Conservation (phyloP, 2,888 invertebrate species). For the Homarus gammarus region DNA sequence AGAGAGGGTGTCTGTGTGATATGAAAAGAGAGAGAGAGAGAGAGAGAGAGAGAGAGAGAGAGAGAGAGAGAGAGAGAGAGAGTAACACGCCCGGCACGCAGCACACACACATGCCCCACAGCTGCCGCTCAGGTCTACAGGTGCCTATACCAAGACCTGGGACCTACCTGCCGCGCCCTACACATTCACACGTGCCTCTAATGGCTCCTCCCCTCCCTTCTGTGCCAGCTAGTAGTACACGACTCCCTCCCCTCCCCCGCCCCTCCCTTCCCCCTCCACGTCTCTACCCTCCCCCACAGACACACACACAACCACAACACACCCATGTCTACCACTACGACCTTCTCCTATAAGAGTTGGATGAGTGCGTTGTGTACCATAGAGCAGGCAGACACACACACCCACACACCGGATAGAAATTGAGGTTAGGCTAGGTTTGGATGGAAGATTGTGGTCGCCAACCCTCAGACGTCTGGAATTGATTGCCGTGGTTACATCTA, state of each 20-base stretch:
- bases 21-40: not conserved
- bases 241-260: not conserved
- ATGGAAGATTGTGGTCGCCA: too few species aligned
- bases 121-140: not conserved
- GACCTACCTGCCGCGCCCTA: too few species aligned
- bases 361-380: too few species aligned
- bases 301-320: not conserved
- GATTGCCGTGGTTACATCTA: too few species aligned
- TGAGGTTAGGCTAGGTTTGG: too few species aligned
- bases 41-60: not conserved
- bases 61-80: not conserved
- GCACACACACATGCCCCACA: not conserved
- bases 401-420: too few species aligned
- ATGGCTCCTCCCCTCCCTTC: too few species aligned
- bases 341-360: too few species aligned
- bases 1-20: not conserved
- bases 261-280: too few species aligned
- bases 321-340: not conserved
- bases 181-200: not conserved
- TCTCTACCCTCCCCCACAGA: too few species aligned
- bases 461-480: too few species aligned
- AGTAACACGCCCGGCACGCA: not conserved
- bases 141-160: not conserved
- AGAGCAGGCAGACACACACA: too few species aligned
- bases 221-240: not conserved